Evolutionary conservation across 2,888 invertebrate genomes (phyloP).

Genomic region (Hydraecia micacea): DNA sequence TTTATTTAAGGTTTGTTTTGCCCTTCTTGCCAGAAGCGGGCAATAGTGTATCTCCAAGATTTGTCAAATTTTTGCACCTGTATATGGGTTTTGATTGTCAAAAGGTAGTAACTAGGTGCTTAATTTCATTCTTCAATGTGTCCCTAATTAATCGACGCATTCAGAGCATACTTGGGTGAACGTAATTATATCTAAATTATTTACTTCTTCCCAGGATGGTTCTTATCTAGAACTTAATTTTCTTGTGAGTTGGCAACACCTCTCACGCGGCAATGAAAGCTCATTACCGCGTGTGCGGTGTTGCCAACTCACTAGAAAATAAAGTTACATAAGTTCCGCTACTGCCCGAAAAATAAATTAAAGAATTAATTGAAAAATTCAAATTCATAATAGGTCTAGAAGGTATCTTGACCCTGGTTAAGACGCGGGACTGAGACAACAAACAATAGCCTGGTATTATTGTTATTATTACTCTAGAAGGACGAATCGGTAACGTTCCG

Average conservation of each 20-base stretch:
- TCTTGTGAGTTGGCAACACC: neutral
- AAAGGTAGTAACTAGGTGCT: neutral
- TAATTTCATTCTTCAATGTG: neutral
- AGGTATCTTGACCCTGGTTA: neutral
- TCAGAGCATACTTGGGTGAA: neutral
- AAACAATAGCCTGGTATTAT: no score
- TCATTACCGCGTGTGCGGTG: no score
- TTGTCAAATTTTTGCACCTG: neutral
- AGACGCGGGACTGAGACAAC: neutral
- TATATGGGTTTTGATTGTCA: neutral
- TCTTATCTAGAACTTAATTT: slow-evolving; percentile 9
- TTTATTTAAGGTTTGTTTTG: neutral
- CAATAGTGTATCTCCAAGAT: neutral
- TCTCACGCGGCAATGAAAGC: neutral
- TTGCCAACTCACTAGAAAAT: no score
- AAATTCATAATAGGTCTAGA: neutral
- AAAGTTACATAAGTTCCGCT: neutral
- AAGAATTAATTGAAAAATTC: slow-evolving; percentile 7
- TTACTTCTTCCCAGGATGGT: neutral
- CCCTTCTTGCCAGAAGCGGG: neutral
- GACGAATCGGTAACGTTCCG: no score
- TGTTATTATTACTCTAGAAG: no score
- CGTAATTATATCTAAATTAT: neutral
- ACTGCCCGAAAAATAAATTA: neutral
- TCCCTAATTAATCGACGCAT: neutral